phyloP scores from a whole-genome alignment of 2,113 vertebrate genomes.

The Prionailurus bengalensis region DNA sequence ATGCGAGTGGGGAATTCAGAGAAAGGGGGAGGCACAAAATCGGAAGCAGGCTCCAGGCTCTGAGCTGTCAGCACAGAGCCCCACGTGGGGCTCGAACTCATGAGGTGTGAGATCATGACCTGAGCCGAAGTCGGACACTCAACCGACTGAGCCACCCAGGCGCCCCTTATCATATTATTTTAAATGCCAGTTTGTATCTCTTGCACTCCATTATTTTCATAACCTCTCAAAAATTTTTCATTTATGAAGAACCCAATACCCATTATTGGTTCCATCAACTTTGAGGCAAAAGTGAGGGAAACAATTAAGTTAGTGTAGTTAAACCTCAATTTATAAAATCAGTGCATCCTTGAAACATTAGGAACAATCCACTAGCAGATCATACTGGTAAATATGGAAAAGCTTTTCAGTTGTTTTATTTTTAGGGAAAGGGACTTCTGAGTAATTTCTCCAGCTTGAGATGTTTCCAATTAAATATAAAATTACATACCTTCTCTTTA shows the following conservation, averaged over 20 bases:
- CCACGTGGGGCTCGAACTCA: no score
- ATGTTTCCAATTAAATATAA: slow-evolving; percentile 24
- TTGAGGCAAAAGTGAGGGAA: neutral
- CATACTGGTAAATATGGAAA: neutral
- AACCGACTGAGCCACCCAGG: no score
- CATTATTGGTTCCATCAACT: slow-evolving; percentile 30
- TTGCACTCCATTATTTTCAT: slow-evolving; percentile 79
- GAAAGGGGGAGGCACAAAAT: no score
- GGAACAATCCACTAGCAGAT: neutral
- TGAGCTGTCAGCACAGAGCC: no score
- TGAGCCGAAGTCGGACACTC: no score
- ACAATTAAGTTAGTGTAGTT: neutral
- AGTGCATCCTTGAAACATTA: neutral
- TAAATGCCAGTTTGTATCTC: slow-evolving; percentile 82
- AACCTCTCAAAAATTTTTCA: slow-evolving; percentile 77
- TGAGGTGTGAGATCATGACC: no score
- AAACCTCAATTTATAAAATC: neutral
- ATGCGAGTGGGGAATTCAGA: no score
- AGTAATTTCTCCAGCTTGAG: slow-evolving; percentile 10
- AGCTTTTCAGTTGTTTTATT: neutral
- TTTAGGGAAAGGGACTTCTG: slow-evolving; percentile 22
- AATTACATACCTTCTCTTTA: neutral
- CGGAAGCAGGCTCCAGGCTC: no score
- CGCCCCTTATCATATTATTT: no score
- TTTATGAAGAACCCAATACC: slow-evolving; percentile 47